Conservation (phyloP, 2,113 vertebrate species). For the Heteronetta atricapilla region DNA sequence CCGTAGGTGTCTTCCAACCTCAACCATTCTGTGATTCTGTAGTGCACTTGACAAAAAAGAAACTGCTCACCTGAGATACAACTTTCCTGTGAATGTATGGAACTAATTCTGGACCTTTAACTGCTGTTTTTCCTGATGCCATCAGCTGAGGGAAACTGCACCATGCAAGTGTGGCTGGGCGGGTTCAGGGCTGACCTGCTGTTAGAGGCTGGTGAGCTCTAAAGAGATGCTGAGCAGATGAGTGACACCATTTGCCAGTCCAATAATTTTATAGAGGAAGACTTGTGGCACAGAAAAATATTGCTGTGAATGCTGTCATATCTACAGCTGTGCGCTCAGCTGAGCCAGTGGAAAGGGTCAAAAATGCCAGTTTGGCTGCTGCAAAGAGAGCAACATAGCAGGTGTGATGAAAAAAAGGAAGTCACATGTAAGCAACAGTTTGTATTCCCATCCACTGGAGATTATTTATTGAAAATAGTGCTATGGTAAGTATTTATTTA, state of each 20-base stretch:
- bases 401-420: neutral
- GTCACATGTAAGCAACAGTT: neutral
- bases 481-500: neutral
- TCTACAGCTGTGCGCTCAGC: neutral
- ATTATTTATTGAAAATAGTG: neutral
- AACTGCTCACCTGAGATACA: neutral
- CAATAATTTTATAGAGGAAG: neutral
- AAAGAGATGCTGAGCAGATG: neutral
- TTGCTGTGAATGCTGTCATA: neutral
- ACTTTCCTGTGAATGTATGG: neutral
- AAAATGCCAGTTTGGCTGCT: neutral
- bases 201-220: neutral
- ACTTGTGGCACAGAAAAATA: neutral
- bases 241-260: neutral
- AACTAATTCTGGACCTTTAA: neutral
- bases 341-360: neutral
- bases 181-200: neutral
- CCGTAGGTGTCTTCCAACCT: too few relatives aligned
- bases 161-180: neutral
- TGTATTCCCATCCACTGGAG: neutral
- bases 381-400: neutral
- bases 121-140: neutral
- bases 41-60: neutral
- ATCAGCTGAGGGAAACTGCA: fast-evolving
- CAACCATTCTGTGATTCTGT: neutral